Conservation (phyloP, 2,113 vertebrate genomes). For the Charina bottae region DNA sequence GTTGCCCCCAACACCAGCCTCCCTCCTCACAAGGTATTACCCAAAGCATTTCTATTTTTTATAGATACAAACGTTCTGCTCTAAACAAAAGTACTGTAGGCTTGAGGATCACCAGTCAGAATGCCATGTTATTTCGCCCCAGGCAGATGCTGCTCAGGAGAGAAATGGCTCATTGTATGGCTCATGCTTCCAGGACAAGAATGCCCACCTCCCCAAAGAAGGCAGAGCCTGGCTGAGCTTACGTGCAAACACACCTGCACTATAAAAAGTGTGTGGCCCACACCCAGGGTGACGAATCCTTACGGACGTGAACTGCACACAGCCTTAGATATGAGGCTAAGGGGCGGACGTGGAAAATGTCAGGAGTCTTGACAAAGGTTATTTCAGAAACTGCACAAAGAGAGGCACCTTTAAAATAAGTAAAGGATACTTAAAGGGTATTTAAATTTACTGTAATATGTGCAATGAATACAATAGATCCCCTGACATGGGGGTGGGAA, state of each 20-base stretch:
- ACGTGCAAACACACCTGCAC: not conserved
- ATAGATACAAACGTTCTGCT: not conserved
- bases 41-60: not conserved
- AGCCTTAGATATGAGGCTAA: not conserved
- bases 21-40: not conserved
- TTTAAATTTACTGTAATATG: not conserved
- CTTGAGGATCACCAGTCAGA: no score
- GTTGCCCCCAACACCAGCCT: no score
- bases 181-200: not conserved
- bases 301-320: not conserved
- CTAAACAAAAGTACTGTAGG: not conserved
- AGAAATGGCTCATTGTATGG: not conserved
- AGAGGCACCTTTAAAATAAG: not conserved
- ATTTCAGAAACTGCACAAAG: no score
- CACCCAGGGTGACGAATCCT: slow-evolving; percentile 8
- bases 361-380: slow-evolving; percentile 10
- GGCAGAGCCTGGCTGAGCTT: not conserved
- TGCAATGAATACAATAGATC: not conserved
- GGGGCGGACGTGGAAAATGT: not conserved
- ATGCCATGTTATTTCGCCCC: not conserved
- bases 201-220: not conserved
- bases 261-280: not conserved
- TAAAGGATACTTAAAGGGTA: not conserved
- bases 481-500: not conserved
- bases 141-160: not conserved